Conservation (phyloP, 2,797 vertebrate species). For the Glyptemys insculpta region DNA sequence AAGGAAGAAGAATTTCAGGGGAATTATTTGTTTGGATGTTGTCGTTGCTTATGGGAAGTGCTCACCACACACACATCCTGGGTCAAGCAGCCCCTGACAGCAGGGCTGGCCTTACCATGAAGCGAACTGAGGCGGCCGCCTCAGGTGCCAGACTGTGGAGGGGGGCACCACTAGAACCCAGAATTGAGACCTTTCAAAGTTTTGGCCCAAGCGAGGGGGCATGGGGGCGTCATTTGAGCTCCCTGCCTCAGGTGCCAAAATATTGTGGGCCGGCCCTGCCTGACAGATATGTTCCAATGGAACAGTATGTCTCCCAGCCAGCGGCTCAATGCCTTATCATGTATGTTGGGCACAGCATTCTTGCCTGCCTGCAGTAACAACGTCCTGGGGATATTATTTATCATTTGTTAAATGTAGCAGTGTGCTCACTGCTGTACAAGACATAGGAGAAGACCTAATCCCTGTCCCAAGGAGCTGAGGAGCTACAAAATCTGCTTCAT, state of each 20-base stretch:
- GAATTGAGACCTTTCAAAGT: too few relatives aligned
- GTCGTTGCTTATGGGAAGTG: neutral
- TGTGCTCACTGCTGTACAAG: conserved; percentile 6
- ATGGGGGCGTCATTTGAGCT: too few relatives aligned
- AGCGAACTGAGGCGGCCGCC: too few relatives aligned
- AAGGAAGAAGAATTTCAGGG: neutral
- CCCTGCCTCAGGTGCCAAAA: too few relatives aligned
- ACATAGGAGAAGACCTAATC: conserved; percentile 42
- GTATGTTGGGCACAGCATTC: neutral
- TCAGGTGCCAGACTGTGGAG: too few relatives aligned
- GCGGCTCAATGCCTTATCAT: neutral
- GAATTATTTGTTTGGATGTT: neutral
- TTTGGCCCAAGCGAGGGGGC: too few relatives aligned
- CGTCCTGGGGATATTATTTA: neutral
- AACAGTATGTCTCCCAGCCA: neutral
- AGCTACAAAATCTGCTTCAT: conserved; percentile 58
- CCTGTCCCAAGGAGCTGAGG: neutral
- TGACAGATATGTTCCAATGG: neutral
- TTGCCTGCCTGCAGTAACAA: neutral
- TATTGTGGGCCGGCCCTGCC: too few relatives aligned
- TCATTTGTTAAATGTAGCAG: conserved; percentile 5
- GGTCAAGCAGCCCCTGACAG: neutral
- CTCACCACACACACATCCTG: neutral
- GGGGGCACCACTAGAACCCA: too few relatives aligned
- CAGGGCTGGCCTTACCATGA: too few relatives aligned